Base-by-base conservation (phyloP, 2,113 vertebrate species). In the Mastomys natalensis region DNA sequence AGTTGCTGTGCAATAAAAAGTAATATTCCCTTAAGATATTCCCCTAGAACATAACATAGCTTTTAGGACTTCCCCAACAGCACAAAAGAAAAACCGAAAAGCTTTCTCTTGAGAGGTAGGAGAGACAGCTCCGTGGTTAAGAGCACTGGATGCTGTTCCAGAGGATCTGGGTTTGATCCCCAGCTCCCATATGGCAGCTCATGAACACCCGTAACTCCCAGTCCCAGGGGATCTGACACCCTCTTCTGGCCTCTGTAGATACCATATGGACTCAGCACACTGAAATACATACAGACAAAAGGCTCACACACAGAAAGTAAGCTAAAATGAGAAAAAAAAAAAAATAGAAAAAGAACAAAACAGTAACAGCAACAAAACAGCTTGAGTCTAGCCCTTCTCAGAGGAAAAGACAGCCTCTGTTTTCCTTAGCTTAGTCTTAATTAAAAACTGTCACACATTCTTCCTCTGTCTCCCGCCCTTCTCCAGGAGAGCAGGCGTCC, bases 31-130 rank as follows among this genome's bases (percentile, higher is more conserved):
- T 62, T 85, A 85, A 58, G 53, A n/a, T 21, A 58, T 1, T 3
- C 37, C 19, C 21, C 5, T 40, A 58, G 53, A 93, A 81, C 40
- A 90, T 34, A 92, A 81, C 40, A 90, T 31, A 53, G 29, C 31
- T 92, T 96, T 40, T 24, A 78, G 53, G 64, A 34, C 29, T 95
- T 95, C 94, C 66, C 77, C 95, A 82, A 82, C 58, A 89, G n/a
- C 48, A 73, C 76, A 21, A 43, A 90, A 70, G 45, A 94, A 85
- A 29, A 29, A 15, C 10, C 81, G 82, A 26, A 74, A 95, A 77
- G 64, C 0, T 29, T 88, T 73, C 55, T 48, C 29, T 89, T 94
- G 90, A 90, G 90, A 84, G 94, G 1, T 7, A 43, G 26, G 40
- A 85, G 48, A n/a, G 53, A 24, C 34, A 12, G 34, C 3, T 81